Evolutionary conservation across 2,888 invertebrate species (phyloP).

Genomic region (Schizaphis graminum): DNA sequence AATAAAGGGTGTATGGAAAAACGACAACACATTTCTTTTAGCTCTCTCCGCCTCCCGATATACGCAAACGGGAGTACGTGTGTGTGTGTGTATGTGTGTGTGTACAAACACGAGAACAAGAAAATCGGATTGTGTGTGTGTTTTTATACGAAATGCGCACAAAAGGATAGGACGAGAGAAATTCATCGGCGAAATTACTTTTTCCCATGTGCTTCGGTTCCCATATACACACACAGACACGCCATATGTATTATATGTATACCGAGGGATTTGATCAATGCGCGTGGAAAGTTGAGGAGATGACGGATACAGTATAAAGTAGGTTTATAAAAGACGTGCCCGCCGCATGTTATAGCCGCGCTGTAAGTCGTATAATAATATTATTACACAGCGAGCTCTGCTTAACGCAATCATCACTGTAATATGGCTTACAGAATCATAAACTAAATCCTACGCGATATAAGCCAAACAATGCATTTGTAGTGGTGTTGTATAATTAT

Average conservation of each 20-base stretch:
- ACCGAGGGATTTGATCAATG: neutral
- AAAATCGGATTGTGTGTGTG: slow-evolving; percentile 26
- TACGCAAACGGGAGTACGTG: neutral
- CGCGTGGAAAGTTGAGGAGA: slow-evolving; percentile 8
- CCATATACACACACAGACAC: neutral
- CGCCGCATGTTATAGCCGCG: neutral
- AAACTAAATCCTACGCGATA: neutral
- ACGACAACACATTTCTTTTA: slow-evolving; percentile 39
- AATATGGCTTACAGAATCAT: neutral
- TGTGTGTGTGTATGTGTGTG: too few species aligned
- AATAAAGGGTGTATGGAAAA: neutral
- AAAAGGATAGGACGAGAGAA: slow-evolving; percentile 23
- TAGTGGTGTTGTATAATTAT: too few species aligned
- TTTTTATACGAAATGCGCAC: slow-evolving; percentile 14
- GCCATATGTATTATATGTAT: neutral
- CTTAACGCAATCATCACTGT: neutral
- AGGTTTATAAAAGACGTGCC: neutral
- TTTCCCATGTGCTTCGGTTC: slow-evolving; percentile 62
- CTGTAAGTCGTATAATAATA: neutral
- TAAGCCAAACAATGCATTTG: neutral
- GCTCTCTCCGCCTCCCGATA: neutral
- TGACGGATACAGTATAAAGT: neutral
- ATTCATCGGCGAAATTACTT: slow-evolving; percentile 61
- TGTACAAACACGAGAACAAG: neutral
- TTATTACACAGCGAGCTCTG: neutral